Conservation (phyloP, 2,888 invertebrate species). For the Rhagophthalmus giganteus region DNA sequence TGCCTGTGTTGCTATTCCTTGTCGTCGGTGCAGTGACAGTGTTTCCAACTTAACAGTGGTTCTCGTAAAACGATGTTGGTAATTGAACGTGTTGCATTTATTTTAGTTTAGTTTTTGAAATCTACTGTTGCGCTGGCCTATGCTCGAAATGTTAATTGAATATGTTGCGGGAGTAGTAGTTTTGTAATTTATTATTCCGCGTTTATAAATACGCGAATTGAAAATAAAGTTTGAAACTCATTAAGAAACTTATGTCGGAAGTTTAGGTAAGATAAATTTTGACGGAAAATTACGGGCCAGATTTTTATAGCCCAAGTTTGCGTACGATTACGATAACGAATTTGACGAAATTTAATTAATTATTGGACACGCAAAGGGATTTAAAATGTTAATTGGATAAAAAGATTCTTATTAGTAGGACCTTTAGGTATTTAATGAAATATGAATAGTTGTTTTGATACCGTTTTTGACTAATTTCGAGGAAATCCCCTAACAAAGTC, state of each 20-base stretch:
- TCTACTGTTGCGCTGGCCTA: background rate
- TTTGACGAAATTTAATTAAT: too few relatives aligned
- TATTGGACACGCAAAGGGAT: too few relatives aligned
- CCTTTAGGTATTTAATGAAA: too few relatives aligned
- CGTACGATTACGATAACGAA: too few relatives aligned
- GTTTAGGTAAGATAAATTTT: background rate
- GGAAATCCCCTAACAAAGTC: too few relatives aligned
- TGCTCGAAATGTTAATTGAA: background rate
- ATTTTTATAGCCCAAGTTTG: too few relatives aligned
- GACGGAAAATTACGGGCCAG: background rate
- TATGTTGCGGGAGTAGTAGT: background rate
- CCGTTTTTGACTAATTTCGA: too few relatives aligned
- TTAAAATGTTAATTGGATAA: too few relatives aligned
- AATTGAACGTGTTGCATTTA: conserved; percentile 6
- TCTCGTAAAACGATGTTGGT: background rate
- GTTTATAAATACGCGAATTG: background rate
- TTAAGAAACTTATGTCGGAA: background rate
- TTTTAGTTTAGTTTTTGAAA: background rate
- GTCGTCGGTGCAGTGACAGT: conserved; percentile 12
- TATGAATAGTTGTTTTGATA: too few relatives aligned
- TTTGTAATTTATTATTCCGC: background rate
- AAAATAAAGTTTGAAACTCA: conserved; percentile 1
- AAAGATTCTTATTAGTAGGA: too few relatives aligned
- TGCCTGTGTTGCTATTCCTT: conserved; percentile 12
- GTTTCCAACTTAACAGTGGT: background rate